Conservation (phyloP, 2,797 vertebrate species). For the Helicolenus hilgendorfi region DNA sequence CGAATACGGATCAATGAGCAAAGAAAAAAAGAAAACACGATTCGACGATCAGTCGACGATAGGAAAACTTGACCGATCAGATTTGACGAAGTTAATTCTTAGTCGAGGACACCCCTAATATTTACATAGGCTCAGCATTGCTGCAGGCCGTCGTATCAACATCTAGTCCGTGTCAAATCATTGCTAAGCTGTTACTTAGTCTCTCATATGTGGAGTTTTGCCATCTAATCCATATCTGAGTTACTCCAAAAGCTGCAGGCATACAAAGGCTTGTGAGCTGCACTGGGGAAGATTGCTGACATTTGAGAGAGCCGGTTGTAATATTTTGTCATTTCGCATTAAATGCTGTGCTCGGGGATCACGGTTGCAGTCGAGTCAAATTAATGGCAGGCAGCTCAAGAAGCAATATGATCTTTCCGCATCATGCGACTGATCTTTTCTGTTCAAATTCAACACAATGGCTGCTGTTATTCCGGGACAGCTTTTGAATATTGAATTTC, state of each 20-base stretch:
- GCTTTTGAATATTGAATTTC: conserved; percentile 58
- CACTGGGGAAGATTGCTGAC: conserved; percentile 18
- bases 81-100: not conserved
- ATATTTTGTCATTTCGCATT: conserved; percentile 71
- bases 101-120: not conserved
- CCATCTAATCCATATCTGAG: conserved; percentile 28
- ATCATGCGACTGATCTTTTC: conserved; percentile 45
- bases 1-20: not conserved
- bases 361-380: conserved; percentile 62
- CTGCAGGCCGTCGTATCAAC: conserved; percentile 24
- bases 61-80: not conserved
- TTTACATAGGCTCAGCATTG: conserved; percentile 3
- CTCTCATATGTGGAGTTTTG: conserved; percentile 10
- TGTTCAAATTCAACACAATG: conserved; percentile 60
- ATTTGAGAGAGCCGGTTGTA: conserved; percentile 46
- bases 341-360: conserved; percentile 52
- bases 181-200: conserved; percentile 3
- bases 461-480: conserved; percentile 68
- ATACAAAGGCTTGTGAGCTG: conserved; percentile 4
- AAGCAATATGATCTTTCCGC: conserved; percentile 44
- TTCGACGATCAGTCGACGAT: not conserved
- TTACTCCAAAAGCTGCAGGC: conserved; percentile 28
- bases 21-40: not conserved
- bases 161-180: conserved; percentile 10
- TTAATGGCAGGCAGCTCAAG: conserved; percentile 65